Conservation (phyloP, 2,888 invertebrate species). For the Busseola fusca region DNA sequence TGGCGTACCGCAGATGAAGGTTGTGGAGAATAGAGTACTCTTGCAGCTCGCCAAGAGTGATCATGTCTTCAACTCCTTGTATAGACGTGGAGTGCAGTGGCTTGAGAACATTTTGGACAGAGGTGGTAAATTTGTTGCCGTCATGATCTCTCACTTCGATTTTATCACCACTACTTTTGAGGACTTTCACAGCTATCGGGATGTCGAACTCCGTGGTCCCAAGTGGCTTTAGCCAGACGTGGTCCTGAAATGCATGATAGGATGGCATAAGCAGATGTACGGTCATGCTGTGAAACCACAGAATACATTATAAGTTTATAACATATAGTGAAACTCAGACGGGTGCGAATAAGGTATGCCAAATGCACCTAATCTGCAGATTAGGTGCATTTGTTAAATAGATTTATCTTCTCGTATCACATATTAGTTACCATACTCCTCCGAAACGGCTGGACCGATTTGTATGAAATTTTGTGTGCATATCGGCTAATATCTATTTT, state of each 20-base stretch:
- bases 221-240: slow-evolving; percentile 96
- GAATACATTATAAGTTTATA: too few relatives aligned
- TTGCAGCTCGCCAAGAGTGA: slow-evolving; percentile 97
- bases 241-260: slow-evolving; percentile 87
- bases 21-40: slow-evolving; percentile 98
- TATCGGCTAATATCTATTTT: too few relatives aligned
- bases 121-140: slow-evolving; percentile 91
- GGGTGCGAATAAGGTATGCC: accelerated
- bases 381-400: too few relatives aligned
- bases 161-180: slow-evolving; percentile 92
- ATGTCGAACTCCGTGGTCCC: slow-evolving; percentile 93
- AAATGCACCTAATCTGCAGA: not conserved
- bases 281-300: too few relatives aligned
- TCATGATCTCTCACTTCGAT: slow-evolving; percentile 95
- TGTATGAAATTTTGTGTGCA: too few relatives aligned
- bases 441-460: too few relatives aligned
- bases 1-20: slow-evolving; percentile 95
- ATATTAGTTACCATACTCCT: too few relatives aligned
- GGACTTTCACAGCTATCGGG: slow-evolving; percentile 95
- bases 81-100: slow-evolving; percentile 94
- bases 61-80: slow-evolving; percentile 98
- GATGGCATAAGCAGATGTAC: not conserved
- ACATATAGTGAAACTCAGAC: not conserved
- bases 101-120: slow-evolving; percentile 90
- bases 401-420: too few relatives aligned